Evolutionary conservation across 2,113 vertebrate species (phyloP).

Genomic region (Nibea albiflora): DNA sequence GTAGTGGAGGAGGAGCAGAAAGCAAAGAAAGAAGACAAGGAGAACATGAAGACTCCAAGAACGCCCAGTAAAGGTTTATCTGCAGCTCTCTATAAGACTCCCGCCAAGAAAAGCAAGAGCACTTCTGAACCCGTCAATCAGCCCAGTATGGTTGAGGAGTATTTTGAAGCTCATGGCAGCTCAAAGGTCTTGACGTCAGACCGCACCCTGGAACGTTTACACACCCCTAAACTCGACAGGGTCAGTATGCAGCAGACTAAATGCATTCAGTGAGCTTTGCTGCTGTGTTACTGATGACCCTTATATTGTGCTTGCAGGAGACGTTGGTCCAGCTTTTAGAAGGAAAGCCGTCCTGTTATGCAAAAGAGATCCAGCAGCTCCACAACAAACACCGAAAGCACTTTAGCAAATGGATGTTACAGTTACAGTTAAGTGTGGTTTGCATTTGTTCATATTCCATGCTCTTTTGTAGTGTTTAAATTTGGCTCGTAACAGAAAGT

Average conservation of each 20-base stretch:
- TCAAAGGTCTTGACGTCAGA: conserved; percentile 96
- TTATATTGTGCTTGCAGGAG: conserved; percentile 82
- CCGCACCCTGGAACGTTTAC: conserved; percentile 92
- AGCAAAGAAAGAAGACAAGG: conserved; percentile 77
- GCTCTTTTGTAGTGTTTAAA: neutral
- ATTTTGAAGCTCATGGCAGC: conserved; percentile 97
- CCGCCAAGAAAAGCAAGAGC: conserved; percentile 84
- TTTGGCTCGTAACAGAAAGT: conserved; percentile 41
- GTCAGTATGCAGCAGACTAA: conserved; percentile 73
- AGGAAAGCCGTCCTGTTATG: conserved; percentile 85
- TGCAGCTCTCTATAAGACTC: conserved; percentile 80
- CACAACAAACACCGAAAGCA: conserved; percentile 87
- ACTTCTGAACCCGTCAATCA: conserved; percentile 65
- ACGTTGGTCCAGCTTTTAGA: conserved; percentile 87
- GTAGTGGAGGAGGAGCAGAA: conserved; percentile 59
- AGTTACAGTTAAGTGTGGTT: conserved; percentile 88
- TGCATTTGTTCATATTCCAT: neutral
- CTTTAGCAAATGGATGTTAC: conserved; percentile 96
- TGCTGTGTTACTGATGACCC: neutral
- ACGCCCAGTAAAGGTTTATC: conserved; percentile 77
- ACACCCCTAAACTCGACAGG: conserved; percentile 90
- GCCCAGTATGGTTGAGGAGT: conserved; percentile 91
- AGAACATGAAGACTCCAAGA: conserved; percentile 64
- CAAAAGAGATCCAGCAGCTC: conserved; percentile 88
- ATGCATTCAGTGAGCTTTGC: neutral